These are phyloP conservation scores for Cephonodes hylas DNA, from an alignment of 2,888 invertebrate genomes.

Conservation along the genomic window DNA sequence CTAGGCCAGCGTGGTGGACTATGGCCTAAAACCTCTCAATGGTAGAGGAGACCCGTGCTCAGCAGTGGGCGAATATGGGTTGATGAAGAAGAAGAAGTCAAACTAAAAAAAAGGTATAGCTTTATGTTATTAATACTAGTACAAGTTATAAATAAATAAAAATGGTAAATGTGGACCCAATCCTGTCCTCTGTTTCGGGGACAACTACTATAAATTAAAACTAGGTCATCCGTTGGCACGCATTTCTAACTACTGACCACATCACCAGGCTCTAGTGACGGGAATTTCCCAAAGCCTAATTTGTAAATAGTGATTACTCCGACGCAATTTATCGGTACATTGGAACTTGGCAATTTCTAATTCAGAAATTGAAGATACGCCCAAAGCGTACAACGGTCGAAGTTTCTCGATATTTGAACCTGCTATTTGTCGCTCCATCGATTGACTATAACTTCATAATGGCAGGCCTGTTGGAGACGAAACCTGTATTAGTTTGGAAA, in stretches of 20 bases:
- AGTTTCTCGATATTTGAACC: slow-evolving; percentile 60
- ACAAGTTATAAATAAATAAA: too few species aligned
- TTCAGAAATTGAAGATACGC: slow-evolving; percentile 62
- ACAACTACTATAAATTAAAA: too few species aligned
- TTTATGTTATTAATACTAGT: too few species aligned
- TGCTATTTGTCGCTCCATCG: slow-evolving; percentile 60
- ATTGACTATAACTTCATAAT: slow-evolving; percentile 52
- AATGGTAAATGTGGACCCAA: too few species aligned
- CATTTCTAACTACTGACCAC: not conserved
- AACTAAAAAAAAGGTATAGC: too few species aligned
- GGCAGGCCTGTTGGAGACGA: slow-evolving; percentile 27
- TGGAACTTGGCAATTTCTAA: slow-evolving; percentile 58
- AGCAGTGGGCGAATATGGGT: too few species aligned
- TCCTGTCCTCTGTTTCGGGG: too few species aligned
- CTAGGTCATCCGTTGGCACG: not conserved
- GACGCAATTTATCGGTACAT: slow-evolving; percentile 57
- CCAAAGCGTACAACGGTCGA: slow-evolving; percentile 42
- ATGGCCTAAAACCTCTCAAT: too few species aligned
- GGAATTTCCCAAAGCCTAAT: not conserved
- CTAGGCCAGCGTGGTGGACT: too few species aligned
- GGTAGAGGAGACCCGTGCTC: too few species aligned
- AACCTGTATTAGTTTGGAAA: slow-evolving; percentile 32
- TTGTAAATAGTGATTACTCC: slow-evolving; percentile 20
- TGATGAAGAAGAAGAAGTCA: too few species aligned
- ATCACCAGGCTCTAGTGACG: not conserved